These are phyloP conservation scores for Zophobas atratus DNA, from an alignment of 1,140 invertebrate species.

Conservation along the genomic window DNA sequence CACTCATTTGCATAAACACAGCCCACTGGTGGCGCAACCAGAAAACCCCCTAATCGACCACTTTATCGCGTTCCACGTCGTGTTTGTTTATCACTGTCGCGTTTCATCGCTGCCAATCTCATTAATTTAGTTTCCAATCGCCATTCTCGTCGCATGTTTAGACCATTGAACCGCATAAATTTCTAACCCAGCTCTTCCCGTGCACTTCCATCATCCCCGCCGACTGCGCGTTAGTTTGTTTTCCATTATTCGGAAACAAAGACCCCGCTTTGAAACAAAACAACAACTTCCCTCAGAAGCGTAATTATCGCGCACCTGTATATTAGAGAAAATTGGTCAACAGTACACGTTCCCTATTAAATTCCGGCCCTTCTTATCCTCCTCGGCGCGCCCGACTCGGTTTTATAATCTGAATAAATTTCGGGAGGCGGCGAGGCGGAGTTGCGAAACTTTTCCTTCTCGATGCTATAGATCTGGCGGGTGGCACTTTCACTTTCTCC, in stretches of 20 bases:
- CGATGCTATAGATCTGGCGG: neutral
- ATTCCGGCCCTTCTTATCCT: neutral
- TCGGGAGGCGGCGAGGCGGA: neutral
- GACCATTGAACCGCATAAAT: slow-evolving; percentile 10
- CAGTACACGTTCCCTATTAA: slow-evolving; percentile 7
- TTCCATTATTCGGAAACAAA: neutral
- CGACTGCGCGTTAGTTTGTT: neutral
- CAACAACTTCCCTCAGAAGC: slow-evolving; percentile 1
- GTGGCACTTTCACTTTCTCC: neutral
- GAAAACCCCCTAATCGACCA: no score
- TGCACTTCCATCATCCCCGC: neutral
- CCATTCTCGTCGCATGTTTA: neutral
- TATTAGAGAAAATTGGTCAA: slow-evolving; percentile 15
- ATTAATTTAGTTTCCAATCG: neutral
- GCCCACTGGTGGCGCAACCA: no score
- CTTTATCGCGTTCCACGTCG: no score
- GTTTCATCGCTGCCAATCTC: no score
- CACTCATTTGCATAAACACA: no score
- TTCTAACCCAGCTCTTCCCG: neutral
- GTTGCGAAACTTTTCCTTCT: neutral
- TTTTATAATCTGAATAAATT: slow-evolving; percentile 7
- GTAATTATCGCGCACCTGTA: slow-evolving; percentile 17
- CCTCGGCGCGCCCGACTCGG: neutral
- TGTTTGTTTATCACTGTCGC: no score
- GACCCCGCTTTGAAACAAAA: neutral